Evolutionary conservation across 2,797 vertebrate genomes (phyloP).

Genomic region (Sebastes alutus): DNA sequence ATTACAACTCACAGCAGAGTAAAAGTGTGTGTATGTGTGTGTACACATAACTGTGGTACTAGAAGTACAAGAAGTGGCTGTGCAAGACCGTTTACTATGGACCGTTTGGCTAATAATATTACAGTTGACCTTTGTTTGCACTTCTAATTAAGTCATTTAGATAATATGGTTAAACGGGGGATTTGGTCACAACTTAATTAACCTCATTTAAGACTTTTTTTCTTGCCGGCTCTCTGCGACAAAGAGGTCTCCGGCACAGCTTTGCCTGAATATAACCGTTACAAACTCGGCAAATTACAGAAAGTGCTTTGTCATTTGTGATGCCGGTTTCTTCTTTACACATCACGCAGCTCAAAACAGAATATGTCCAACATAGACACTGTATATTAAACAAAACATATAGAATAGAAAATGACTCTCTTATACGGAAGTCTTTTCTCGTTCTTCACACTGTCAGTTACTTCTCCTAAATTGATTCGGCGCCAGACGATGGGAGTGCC

Average conservation of each 20-base stretch:
- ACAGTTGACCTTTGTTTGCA: neutral
- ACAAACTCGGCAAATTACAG: neutral
- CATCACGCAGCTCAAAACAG: neutral
- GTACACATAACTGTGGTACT: neutral
- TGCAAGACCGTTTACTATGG: neutral
- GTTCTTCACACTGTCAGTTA: neutral
- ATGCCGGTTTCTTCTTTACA: neutral
- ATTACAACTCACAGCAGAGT: neutral
- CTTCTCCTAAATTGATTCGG: neutral
- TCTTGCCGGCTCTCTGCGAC: neutral
- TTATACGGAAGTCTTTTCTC: neutral
- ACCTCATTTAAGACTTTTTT: neutral
- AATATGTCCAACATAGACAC: neutral
- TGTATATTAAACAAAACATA: neutral
- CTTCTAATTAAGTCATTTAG: constrained; percentile 1
- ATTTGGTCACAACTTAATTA: neutral
- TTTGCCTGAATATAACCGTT: neutral
- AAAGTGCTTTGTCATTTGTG: neutral
- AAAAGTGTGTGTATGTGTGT: neutral
- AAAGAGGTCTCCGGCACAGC: neutral
- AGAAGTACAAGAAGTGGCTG: neutral
- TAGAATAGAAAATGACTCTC: neutral
- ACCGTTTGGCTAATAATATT: neutral
- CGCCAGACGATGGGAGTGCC: neutral
- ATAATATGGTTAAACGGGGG: neutral